Percentiles rank a stretch among this genome's conserved stretches.
Conservation (phyloP, 2,888 invertebrate species). For the Lingula anatina region DNA sequence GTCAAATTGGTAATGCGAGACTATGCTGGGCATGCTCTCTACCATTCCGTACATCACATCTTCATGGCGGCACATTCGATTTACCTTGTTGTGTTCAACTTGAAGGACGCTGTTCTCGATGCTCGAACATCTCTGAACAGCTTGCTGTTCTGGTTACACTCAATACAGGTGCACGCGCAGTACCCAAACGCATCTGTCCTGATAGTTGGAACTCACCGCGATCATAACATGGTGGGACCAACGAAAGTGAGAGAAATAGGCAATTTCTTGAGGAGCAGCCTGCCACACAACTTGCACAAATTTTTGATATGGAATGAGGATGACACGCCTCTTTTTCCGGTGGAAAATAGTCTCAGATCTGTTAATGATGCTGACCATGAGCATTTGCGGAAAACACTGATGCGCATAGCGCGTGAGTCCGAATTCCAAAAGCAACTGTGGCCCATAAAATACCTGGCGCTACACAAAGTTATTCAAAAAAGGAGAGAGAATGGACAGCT, state of each 20-base stretch:
- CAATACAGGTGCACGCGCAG: slow-evolving; percentile 17
- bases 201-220: slow-evolving; percentile 19
- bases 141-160: slow-evolving; percentile 18
- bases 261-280: slow-evolving; percentile 8
- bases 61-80: slow-evolving; percentile 22
- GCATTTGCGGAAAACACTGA: slow-evolving; percentile 3
- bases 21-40: slow-evolving; percentile 21
- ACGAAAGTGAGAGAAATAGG: slow-evolving; percentile 6
- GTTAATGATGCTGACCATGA: slow-evolving; percentile 15
- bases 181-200: slow-evolving; percentile 15
- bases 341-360: slow-evolving; percentile 17
- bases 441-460: slow-evolving; percentile 17
- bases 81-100: slow-evolving; percentile 18
- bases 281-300: slow-evolving; percentile 17
- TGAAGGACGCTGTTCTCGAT: slow-evolving; percentile 16
- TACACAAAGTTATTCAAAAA: slow-evolving; percentile 17
- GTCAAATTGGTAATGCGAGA: slow-evolving; percentile 18
- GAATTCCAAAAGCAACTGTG: slow-evolving; percentile 7
- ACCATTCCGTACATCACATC: slow-evolving; percentile 20
- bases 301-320: slow-evolving; percentile 19
- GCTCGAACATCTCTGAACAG: slow-evolving; percentile 10
- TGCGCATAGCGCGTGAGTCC: not conserved
- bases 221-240: slow-evolving; percentile 9
- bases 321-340: slow-evolving; percentile 16
- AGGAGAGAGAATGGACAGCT: slow-evolving; percentile 10